Evolutionary conservation across 2,888 invertebrate genomes (phyloP).

Genomic region (Lapara coniferarum): DNA sequence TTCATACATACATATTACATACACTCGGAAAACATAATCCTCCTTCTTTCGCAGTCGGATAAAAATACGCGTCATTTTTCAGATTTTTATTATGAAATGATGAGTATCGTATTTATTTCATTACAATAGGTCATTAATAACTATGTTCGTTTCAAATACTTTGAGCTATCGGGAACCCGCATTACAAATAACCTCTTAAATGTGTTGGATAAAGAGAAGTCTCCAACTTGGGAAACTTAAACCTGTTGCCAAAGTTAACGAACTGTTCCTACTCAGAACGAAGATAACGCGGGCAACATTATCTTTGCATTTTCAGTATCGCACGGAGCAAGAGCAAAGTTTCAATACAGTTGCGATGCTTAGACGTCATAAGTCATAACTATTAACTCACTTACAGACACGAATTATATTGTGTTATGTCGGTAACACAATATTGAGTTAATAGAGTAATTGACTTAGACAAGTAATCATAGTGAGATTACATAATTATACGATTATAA

Average conservation of each 20-base stretch:
- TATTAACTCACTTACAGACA: background rate
- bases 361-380: background rate
- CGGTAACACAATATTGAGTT: background rate
- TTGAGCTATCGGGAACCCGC: slow-evolving; percentile 25
- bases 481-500: too few species aligned
- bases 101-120: background rate
- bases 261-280: slow-evolving; percentile 38
- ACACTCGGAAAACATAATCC: too few species aligned
- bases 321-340: slow-evolving; percentile 11
- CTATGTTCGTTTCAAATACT: slow-evolving; percentile 21
- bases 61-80: too few species aligned
- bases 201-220: slow-evolving; percentile 45
- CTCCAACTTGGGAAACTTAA: slow-evolving; percentile 55
- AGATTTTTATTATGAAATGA: too few species aligned
- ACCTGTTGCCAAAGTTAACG: slow-evolving; percentile 61
- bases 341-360: slow-evolving; percentile 6
- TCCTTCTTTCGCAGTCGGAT: too few species aligned
- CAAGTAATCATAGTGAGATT: background rate
- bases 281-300: slow-evolving; percentile 36
- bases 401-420: background rate
- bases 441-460: background rate
- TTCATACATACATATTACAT: too few species aligned
- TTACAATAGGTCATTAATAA: slow-evolving; percentile 17
- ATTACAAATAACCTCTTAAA: slow-evolving; percentile 36
- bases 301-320: slow-evolving; percentile 21